A percentile compares a stretch with the other conserved stretches of the same genome.
These are phyloP conservation scores for Pomatostomus ruficeps DNA, from an alignment of 2,113 vertebrate species.

Conservation along the genomic window DNA sequence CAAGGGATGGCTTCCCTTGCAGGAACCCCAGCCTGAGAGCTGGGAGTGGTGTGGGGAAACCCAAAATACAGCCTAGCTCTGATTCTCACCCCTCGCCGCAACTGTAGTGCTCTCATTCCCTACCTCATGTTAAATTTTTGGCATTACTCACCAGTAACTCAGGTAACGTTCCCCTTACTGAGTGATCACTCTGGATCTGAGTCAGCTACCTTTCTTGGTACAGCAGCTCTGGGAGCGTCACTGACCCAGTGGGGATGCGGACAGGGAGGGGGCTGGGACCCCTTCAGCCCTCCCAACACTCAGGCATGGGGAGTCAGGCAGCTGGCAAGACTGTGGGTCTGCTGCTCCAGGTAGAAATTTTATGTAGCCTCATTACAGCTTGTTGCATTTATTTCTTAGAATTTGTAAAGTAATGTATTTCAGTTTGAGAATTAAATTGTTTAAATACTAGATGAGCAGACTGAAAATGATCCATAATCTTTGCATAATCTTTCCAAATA, in stretches of 20 bases:
- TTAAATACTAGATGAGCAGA: not conserved
- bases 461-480: not conserved
- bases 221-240: not conserved
- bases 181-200: slow-evolving; percentile 17
- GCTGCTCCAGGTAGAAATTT: not conserved
- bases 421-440: not conserved
- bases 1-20: accelerated
- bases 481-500: not conserved
- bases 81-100: not conserved
- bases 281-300: not conserved
- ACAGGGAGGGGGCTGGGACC: not conserved
- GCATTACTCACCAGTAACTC: slow-evolving; percentile 31
- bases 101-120: not conserved
- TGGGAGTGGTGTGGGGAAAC: not conserved
- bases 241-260: not conserved
- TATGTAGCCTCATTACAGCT: not conserved
- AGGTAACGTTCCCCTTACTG: not conserved
- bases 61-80: not conserved
- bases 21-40: not conserved
- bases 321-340: not conserved
- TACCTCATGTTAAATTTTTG: not conserved
- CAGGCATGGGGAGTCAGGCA: not conserved
- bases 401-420: not conserved
- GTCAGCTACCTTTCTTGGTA: not conserved
- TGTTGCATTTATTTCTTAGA: not conserved